Percentiles rank a stretch among this genome's conserved stretches.
These are phyloP conservation scores for Nilaparvata lugens DNA, from an alignment of 1,140 invertebrate genomes.

Conservation along the genomic window DNA sequence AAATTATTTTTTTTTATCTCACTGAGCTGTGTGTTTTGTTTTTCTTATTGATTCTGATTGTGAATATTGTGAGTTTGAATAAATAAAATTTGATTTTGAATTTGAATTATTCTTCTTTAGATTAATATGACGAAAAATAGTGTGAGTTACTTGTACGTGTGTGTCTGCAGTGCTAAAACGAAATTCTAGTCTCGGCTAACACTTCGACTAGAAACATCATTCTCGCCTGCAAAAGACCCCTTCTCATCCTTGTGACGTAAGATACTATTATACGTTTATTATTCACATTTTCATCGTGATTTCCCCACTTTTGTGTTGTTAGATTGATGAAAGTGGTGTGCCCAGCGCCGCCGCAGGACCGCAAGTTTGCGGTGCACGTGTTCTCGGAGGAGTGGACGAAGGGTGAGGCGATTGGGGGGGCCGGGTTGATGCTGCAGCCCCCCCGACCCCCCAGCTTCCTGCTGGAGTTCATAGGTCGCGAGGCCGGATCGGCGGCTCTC, in stretches of 20 bases:
- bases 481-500: conserved; percentile 58
- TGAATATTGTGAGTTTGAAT: too few species aligned
- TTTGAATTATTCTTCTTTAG: too few species aligned
- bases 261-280: too few species aligned
- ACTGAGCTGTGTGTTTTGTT: too few species aligned
- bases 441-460: conserved; percentile 47
- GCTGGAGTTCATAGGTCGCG: conserved; percentile 59
- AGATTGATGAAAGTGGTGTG: conserved; percentile 64
- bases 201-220: too few species aligned
- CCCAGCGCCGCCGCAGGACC: conserved; percentile 53
- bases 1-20: neutral
- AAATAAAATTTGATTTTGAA: neutral
- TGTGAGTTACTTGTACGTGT: too few species aligned
- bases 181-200: too few species aligned
- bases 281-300: neutral
- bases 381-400: conserved; percentile 61
- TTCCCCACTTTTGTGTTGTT: conserved; percentile 7
- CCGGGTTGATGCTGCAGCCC: conserved; percentile 8
- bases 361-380: conserved; percentile 56
- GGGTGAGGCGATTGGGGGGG: neutral
- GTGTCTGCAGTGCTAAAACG: too few species aligned
- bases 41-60: too few species aligned
- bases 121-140: too few species aligned
- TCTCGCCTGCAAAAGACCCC: too few species aligned
- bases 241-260: too few species aligned